phyloP scores from a whole-genome alignment of 2,113 vertebrate species.

The Galbula dea region DNA sequence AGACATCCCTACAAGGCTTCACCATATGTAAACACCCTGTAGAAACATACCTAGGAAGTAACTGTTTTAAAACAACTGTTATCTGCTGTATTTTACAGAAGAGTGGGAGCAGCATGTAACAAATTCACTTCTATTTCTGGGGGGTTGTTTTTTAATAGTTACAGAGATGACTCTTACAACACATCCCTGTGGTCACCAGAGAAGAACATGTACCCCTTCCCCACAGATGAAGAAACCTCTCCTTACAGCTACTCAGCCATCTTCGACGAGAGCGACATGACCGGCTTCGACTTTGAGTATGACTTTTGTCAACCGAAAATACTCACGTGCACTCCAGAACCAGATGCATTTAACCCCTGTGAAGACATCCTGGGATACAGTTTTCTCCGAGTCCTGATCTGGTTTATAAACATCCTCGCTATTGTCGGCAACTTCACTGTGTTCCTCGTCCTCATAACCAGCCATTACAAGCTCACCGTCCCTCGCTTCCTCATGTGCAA shows the following conservation, averaged over 20 bases:
- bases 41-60: neutral
- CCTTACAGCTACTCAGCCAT: conserved; percentile 67
- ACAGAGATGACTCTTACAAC: conserved; percentile 20
- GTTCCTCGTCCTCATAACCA: conserved; percentile 80
- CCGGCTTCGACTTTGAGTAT: conserved; percentile 63
- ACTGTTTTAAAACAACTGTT: conserved; percentile 5
- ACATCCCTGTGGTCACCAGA: neutral
- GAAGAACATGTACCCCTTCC: neutral
- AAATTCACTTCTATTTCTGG: neutral
- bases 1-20: conserved; percentile 3
- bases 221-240: neutral
- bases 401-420: conserved; percentile 84
- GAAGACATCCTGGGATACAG: conserved; percentile 90
- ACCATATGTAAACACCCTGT: neutral
- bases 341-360: conserved; percentile 89
- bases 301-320: conserved; percentile 72
- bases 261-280: conserved; percentile 53
- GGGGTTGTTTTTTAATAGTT: neutral
- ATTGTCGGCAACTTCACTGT: conserved; percentile 84
- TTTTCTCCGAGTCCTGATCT: conserved; percentile 84
- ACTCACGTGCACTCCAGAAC: conserved; percentile 82
- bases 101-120: neutral
- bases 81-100: conserved; percentile 5
- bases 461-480: conserved; percentile 84
- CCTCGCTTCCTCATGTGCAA: conserved; percentile 93